These are phyloP conservation scores for Sula dactylatra DNA, from an alignment of 2,113 vertebrate species.

Conservation along the genomic window DNA sequence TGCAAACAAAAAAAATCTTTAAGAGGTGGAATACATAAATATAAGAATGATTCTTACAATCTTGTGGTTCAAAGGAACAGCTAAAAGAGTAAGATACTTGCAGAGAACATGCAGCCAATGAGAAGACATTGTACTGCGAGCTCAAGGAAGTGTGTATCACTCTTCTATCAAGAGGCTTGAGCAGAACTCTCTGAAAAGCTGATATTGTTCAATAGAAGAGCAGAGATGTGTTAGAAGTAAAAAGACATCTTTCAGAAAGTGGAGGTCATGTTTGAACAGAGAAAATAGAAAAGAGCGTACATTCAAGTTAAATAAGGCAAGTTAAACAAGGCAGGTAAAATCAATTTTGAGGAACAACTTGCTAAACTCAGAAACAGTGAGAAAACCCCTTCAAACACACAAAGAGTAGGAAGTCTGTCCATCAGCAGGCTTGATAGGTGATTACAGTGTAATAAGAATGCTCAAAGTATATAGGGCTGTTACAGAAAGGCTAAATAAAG, in stretches of 20 bases:
- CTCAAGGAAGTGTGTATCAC: fast-evolving
- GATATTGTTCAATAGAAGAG: not conserved
- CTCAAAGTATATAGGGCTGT: not conserved
- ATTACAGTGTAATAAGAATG: not conserved
- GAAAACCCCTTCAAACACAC: not conserved
- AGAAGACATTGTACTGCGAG: not conserved
- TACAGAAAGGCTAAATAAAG: slow-evolving; percentile 30
- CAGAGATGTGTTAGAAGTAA: not conserved
- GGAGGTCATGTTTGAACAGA: slow-evolving; percentile 15
- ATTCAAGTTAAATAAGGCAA: slow-evolving; percentile 9
- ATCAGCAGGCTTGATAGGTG: not conserved
- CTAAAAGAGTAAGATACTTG: not conserved
- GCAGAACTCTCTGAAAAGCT: not conserved
- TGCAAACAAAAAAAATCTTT: not conserved
- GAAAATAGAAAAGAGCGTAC: not conserved
- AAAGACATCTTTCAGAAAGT: not conserved
- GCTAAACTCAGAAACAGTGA: slow-evolving; percentile 8
- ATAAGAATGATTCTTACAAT: not conserved
- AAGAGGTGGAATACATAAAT: not conserved
- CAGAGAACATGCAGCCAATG: not conserved
- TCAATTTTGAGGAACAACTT: not conserved
- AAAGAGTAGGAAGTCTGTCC: not conserved
- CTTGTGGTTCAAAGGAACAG: not conserved
- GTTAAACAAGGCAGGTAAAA: slow-evolving; percentile 36
- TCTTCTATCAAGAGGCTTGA: not conserved